phyloP scores from a whole-genome alignment of 2,888 invertebrate species.

The Hypsopygia costalis region DNA sequence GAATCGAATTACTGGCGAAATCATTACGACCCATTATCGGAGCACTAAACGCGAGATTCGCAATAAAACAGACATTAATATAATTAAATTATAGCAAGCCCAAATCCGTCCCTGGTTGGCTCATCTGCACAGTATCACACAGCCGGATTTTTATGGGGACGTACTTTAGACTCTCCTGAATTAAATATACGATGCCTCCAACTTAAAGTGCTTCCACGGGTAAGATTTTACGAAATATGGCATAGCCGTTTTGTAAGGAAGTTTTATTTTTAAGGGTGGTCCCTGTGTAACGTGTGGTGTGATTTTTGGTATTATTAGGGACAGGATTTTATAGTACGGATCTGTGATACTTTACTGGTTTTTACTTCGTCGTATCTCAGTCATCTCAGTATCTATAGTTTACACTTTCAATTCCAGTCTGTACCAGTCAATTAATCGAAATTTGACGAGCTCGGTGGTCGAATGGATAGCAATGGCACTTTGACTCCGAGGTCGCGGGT shows the following conservation, averaged over 20 bases:
- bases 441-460: too few relatives aligned
- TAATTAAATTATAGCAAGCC: constrained; percentile 59
- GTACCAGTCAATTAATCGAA: too few relatives aligned
- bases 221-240: constrained; percentile 74
- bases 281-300: constrained; percentile 9
- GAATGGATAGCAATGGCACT: too few relatives aligned
- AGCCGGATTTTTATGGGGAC: constrained; percentile 75
- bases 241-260: constrained; percentile 22
- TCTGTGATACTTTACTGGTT: too few relatives aligned
- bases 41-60: constrained; percentile 70
- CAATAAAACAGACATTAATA: constrained; percentile 74
- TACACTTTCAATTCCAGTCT: too few relatives aligned
- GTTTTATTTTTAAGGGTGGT: constrained; percentile 13
- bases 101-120: constrained; percentile 65
- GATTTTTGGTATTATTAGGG: background rate
- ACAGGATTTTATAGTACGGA: too few relatives aligned
- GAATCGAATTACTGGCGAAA: constrained; percentile 44
- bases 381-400: too few relatives aligned
- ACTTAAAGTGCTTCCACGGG: constrained; percentile 71
- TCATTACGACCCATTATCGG: constrained; percentile 68
- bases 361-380: too few relatives aligned
- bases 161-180: constrained; percentile 70
- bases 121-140: constrained; percentile 78
- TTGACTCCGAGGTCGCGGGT: too few relatives aligned
- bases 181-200: constrained; percentile 73